phyloP scores from a whole-genome alignment of 2,888 invertebrate species.

The Noctua comes region DNA sequence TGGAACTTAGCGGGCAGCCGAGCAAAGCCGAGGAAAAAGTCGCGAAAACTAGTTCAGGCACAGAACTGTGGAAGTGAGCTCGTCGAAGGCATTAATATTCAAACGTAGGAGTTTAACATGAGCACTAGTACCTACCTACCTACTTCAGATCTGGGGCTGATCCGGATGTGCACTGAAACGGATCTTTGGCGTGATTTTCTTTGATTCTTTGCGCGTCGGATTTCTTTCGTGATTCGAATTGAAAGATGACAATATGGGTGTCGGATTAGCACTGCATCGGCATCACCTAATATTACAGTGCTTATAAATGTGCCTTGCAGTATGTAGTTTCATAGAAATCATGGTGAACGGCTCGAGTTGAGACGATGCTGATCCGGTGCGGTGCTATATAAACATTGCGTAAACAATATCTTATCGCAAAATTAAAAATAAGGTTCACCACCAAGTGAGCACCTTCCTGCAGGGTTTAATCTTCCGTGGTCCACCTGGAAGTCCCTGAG shows the following conservation, averaged over 20 bases:
- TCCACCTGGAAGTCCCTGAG: neutral
- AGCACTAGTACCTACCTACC: neutral
- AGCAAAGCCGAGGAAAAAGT: conserved; percentile 2
- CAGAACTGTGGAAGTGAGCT: conserved; percentile 8
- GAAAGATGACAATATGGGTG: too few relatives aligned
- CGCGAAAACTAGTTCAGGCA: conserved; percentile 14
- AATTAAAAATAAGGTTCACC: neutral
- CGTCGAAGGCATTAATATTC: conserved; percentile 44
- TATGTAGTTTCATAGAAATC: neutral
- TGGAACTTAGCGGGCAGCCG: conserved; percentile 24
- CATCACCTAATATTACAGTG: neutral
- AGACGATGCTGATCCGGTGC: too few relatives aligned
- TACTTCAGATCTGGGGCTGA: conserved; percentile 5
- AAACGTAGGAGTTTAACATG: conserved; percentile 22
- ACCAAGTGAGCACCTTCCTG: neutral
- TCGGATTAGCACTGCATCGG: neutral
- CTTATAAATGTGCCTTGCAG: neutral
- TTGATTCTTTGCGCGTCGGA: neutral
- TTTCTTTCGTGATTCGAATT: neutral
- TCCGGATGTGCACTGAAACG: neutral
- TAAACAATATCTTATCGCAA: neutral
- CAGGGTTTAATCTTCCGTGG: neutral
- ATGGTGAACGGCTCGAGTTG: neutral
- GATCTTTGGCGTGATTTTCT: neutral
- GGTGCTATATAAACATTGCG: neutral